Percentiles rank a stretch among this genome's conserved stretches.
These are phyloP conservation scores for Acronicta aceris DNA, from an alignment of 2,888 invertebrate genomes.

Conservation along the genomic window DNA sequence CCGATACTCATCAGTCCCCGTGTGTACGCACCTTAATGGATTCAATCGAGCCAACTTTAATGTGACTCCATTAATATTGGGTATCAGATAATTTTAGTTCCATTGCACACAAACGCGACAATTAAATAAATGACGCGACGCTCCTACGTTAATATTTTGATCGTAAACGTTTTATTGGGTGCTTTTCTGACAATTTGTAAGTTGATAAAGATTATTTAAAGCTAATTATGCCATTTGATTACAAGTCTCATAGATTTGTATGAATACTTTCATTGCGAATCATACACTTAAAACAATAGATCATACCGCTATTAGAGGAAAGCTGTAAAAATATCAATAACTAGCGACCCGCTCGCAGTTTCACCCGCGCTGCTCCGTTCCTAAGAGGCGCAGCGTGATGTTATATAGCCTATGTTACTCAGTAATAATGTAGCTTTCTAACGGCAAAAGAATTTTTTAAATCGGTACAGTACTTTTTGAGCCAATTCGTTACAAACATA, in stretches of 20 bases:
- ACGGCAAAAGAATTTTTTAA: too few relatives aligned
- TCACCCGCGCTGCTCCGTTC: too few relatives aligned
- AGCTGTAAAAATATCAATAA: background rate
- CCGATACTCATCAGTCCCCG: conserved; percentile 67
- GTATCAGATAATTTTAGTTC: conserved; percentile 59
- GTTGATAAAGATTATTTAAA: background rate
- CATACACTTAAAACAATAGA: background rate
- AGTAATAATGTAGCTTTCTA: too few relatives aligned
- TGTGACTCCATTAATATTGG: conserved; percentile 68
- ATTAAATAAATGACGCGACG: conserved; percentile 30
- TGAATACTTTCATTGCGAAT: background rate
- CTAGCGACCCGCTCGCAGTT: too few relatives aligned
- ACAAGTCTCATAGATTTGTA: too few relatives aligned
- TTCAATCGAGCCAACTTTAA: conserved; percentile 75
- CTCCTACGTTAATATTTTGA: conserved; percentile 7
- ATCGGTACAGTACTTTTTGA: too few relatives aligned
- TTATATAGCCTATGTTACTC: too few relatives aligned
- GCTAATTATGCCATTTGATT: background rate
- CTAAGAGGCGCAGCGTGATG: too few relatives aligned
- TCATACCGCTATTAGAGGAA: too few relatives aligned
- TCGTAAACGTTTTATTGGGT: conserved; percentile 10
- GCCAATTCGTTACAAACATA: too few relatives aligned
- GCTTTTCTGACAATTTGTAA: background rate
- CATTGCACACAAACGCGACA: conserved; percentile 39
- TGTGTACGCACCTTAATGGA: conserved; percentile 79